These are phyloP conservation scores for Rhinophrynus dorsalis DNA, from an alignment of 2,797 vertebrate species.

Conservation along the genomic window DNA sequence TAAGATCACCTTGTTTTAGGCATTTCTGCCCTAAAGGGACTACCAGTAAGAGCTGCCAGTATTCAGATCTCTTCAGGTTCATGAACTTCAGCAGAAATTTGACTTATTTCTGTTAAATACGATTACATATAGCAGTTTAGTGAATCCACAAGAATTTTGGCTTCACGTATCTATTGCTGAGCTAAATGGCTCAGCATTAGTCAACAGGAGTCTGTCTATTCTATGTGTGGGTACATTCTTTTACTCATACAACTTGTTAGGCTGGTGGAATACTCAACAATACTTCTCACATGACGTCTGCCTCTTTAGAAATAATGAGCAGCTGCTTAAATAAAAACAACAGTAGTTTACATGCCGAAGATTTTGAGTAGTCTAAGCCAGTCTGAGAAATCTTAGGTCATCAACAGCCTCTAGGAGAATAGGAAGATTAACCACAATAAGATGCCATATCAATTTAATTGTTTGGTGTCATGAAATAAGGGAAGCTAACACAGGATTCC, in stretches of 20 bases:
- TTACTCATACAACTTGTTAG: constrained; percentile 3
- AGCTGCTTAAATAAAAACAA: background rate
- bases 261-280: background rate
- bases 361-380: background rate
- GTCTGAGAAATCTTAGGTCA: background rate
- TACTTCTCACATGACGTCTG: background rate
- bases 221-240: background rate
- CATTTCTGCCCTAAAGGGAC: no score
- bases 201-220: background rate
- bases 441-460: background rate
- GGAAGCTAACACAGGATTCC: no score
- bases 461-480: background rate
- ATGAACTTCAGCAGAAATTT: constrained; percentile 13
- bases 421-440: background rate
- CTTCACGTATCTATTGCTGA: background rate
- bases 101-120: background rate
- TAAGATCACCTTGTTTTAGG: no score
- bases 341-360: background rate
- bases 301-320: background rate
- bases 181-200: background rate
- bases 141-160: constrained; percentile 33
- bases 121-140: constrained; percentile 14
- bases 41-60: no score
- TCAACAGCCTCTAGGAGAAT: background rate
- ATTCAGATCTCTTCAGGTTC: constrained; percentile 1